Percentiles rank a stretch among this genome's conserved stretches.
Evolutionary conservation across 2,888 invertebrate genomes (phyloP).

Genomic region (Drosophila melanosoma): DNA sequence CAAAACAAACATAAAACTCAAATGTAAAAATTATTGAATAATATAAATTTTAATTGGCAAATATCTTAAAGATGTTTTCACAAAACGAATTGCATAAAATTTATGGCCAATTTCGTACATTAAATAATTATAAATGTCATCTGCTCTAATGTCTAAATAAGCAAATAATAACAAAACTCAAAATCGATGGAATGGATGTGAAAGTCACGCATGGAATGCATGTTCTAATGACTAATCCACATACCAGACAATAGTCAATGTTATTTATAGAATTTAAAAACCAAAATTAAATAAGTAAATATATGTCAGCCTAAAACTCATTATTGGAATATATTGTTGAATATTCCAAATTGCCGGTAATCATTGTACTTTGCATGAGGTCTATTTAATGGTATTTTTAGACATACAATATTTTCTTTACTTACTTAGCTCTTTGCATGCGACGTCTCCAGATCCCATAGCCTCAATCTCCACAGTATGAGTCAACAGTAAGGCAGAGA

Average conservation of each 20-base stretch:
- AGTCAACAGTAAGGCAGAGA: constrained; percentile 70
- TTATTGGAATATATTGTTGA: background rate
- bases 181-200: background rate
- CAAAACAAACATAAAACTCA: background rate
- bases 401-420: constrained; percentile 23
- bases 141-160: background rate
- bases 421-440: constrained; percentile 78
- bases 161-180: background rate
- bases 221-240: background rate
- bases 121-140: background rate
- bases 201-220: background rate
- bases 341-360: background rate
- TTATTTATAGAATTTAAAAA: background rate
- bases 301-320: background rate
- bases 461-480: constrained; percentile 53
- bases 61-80: background rate
- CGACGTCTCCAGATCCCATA: constrained; percentile 41
- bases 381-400: constrained; percentile 4
- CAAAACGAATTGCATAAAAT: background rate
- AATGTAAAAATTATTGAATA: background rate
- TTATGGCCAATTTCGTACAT: background rate
- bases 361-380: constrained; percentile 1
- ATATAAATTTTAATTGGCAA: background rate
- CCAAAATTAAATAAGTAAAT: no score
- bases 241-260: background rate